Evolutionary conservation across 2,888 invertebrate species (phyloP).

Genomic region (Deilephila porcellus): DNA sequence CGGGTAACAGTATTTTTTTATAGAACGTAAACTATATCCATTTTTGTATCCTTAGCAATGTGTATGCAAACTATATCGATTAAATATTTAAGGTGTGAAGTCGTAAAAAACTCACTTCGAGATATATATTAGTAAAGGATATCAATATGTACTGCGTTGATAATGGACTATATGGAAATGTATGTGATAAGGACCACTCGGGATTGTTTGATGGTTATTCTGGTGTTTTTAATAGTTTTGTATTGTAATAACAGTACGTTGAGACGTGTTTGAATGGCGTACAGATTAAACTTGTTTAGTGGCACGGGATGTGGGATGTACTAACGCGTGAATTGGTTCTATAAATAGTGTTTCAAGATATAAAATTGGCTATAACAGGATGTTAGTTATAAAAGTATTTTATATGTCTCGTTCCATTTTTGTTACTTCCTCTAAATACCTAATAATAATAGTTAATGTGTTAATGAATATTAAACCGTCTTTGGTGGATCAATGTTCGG

Average conservation of each 20-base stretch:
- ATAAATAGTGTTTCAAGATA: neutral
- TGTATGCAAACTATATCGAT: too few relatives aligned
- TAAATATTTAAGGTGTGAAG: too few relatives aligned
- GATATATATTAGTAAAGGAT: constrained; percentile 31
- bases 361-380: neutral
- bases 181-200: neutral
- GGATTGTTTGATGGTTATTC: neutral
- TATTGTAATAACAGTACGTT: constrained; percentile 5
- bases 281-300: neutral
- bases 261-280: neutral
- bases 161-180: constrained; percentile 28
- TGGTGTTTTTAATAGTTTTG: constrained; percentile 2
- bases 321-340: neutral
- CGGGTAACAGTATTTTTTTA: too few relatives aligned
- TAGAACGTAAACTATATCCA: too few relatives aligned
- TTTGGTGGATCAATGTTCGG: too few relatives aligned
- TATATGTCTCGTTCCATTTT: too few relatives aligned
- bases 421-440: too few relatives aligned
- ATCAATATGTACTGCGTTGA: constrained; percentile 35
- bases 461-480: too few relatives aligned
- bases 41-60: too few relatives aligned
- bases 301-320: neutral
- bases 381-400: too few relatives aligned
- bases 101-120: constrained; percentile 56
- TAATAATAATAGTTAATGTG: too few relatives aligned